Base-by-base conservation (phyloP, 2,888 invertebrate species). In the Terebella lapidaria region DNA sequence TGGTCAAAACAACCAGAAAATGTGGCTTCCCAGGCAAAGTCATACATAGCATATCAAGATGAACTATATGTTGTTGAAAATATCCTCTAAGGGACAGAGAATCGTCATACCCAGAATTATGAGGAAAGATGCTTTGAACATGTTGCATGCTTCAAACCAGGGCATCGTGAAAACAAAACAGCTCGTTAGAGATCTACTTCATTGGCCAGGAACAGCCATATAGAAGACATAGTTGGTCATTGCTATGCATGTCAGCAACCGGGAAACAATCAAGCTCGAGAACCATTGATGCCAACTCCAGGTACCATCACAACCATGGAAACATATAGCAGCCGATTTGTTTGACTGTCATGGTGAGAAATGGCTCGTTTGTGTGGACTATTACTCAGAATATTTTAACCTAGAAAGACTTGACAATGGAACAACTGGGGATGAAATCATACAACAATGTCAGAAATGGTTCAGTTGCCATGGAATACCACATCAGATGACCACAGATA, bases 351-450 rank as follows among this genome's bases (percentile, higher is more conserved):
- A 28, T 29, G 56, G 54, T 3, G 2, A 3, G 2, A 57, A 62
- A 25, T 62, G 57, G 51, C 28, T 62, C 3, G 62, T 57, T 4
- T 25, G 25, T 15, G 26, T 54, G 20, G 62, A 62, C 49, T 57
- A 62, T 35, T 62, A 29, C 27, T n/a, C n/a, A n/a, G n/a, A n/a
- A n/a, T n/a, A n/a, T 62, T 62, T 57, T 60, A 62, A 47, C 53
- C 62, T 2, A 57, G 52, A 18, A 42, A 27, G 22, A 18, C 51
- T 35, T 51, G 64, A 64, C 26, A 60, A 63, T 52, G 63, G 58
- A n/a, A n/a, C n/a, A n/a, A n/a, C n/a, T n/a, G n/a, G n/a, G n/a
- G n/a, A n/a, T n/a, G n/a, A n/a, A n/a, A n/a, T n/a, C n/a, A n/a
- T n/a, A n/a, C n/a, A n/a, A n/a, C n/a, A n/a, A n/a, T n/a, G n/a